Evolutionary conservation across 1,140 invertebrate genomes (phyloP), one percentile per base, ranked within the genome.

Genomic region (Ooceraea biroi): DNA sequence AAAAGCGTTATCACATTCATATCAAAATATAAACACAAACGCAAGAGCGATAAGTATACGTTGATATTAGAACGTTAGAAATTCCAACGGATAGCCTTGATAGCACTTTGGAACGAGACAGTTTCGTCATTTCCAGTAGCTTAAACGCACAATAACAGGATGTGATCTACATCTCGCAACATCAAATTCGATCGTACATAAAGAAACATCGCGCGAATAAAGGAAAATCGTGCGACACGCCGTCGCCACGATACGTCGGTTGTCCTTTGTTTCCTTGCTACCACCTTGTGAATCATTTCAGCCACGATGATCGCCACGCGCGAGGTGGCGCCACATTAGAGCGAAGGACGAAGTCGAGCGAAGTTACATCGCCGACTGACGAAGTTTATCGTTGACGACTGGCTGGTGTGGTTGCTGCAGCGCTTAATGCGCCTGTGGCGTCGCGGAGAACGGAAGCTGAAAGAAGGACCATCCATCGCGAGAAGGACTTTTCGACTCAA

Each of bases 301-400:
- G 36, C 36, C 36, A 12, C 12, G n/a, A n/a, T 44, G 61, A 65
- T 55, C n/a, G n/a, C 8, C 11, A 0, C 10, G 17, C 73, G 30
- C 76, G 48, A 80, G 65, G 65, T 69, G 65, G 65, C 76, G 65
- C 76, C 50, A 80, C 76, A 46, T 44, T 8, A 22, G 36, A 80
- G 17, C 17, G 1, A n/a, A 69, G 30, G 17, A 55, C 76, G 36
- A 80, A 46, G 63, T 27, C 19, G 4, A 8, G 5, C 27, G 73
- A 77, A 77, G 60, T 65, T 7, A 17, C 25, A 22, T 48, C 7
- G 25, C 30, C 61, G 72, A 17, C 44, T 11, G 22, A 8, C 48
- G 48, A 78, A 77, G 60, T 77, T 63, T 25, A 41, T 41, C 12
- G 48, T 46, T 11, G 25, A 55, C 44, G 4, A 7, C 7, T 30